Conservation (phyloP, 2,888 invertebrate species). For the Drosophila imparisetae region DNA sequence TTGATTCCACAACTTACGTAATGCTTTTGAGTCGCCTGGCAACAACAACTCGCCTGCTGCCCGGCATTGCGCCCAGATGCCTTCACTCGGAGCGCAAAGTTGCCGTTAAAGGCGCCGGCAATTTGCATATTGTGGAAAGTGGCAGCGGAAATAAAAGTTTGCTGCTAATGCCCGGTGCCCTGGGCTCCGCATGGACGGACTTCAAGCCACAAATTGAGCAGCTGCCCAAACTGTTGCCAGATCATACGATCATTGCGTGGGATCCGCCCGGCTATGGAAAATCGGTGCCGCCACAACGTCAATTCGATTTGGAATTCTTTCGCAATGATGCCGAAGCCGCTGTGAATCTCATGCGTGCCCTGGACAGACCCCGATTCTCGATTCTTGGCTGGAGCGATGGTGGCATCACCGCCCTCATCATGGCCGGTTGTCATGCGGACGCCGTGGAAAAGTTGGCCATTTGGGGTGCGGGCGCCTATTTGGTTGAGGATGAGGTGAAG, state of each 20-base stretch:
- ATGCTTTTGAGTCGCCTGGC: slow-evolving; percentile 54
- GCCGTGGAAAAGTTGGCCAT: slow-evolving; percentile 90
- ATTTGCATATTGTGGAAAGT: slow-evolving; percentile 87
- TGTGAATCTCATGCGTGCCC: slow-evolving; percentile 89
- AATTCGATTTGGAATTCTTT: slow-evolving; percentile 90
- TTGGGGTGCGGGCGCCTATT: slow-evolving; percentile 91
- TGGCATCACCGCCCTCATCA: slow-evolving; percentile 90
- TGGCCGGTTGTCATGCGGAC: slow-evolving; percentile 90
- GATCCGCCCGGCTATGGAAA: slow-evolving; percentile 95
- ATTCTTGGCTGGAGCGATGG: slow-evolving; percentile 96
- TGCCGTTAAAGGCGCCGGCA: slow-evolving; percentile 86
- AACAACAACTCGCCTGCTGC: slow-evolving; percentile 14
- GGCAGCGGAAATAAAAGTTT: slow-evolving; percentile 86
- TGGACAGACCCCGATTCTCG: slow-evolving; percentile 89
- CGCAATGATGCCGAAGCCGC: slow-evolving; percentile 91
- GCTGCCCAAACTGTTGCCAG: slow-evolving; percentile 83
- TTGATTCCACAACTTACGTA: slow-evolving; percentile 51
- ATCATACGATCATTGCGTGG: slow-evolving; percentile 87
- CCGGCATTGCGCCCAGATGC: slow-evolving; percentile 21
- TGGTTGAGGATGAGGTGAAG: slow-evolving; percentile 89
- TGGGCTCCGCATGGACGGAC: slow-evolving; percentile 93
- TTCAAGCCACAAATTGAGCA: slow-evolving; percentile 91
- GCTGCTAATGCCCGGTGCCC: slow-evolving; percentile 91
- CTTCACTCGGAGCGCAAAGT: slow-evolving; percentile 86
- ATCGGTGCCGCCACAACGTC: slow-evolving; percentile 91